Evolutionary conservation across 2,797 vertebrate species (phyloP).

Genomic region (Anguilla obscura): DNA sequence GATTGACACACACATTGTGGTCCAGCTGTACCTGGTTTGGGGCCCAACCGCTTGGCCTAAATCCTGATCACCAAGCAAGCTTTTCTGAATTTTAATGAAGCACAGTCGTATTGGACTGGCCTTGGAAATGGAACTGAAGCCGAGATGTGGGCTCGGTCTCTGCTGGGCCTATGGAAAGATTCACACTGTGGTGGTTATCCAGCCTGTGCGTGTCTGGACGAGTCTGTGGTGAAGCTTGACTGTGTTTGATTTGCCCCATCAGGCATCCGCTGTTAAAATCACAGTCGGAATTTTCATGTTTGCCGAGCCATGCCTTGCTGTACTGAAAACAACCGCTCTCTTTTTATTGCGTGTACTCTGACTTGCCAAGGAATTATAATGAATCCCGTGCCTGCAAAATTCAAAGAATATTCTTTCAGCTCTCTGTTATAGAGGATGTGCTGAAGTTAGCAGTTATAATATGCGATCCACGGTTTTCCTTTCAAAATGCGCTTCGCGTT

Average conservation of each 20-base stretch:
- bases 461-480: not conserved
- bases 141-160: not conserved
- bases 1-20: not conserved
- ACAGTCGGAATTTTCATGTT: not conserved
- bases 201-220: not conserved
- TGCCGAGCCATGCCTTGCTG: not conserved
- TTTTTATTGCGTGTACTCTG: not conserved
- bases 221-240: not conserved
- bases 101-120: not conserved
- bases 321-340: not conserved
- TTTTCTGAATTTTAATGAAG: not conserved
- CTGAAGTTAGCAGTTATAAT: not conserved
- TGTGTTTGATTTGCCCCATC: not conserved
- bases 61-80: not conserved
- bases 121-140: constrained; percentile 3
- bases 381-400: not conserved
- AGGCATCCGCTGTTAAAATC: not conserved
- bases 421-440: not conserved
- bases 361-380: not conserved
- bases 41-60: not conserved
- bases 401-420: not conserved
- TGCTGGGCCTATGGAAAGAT: not conserved
- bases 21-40: not conserved
- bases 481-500: not conserved
- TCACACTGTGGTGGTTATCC: not conserved